Evolutionary conservation across 2,113 vertebrate species (phyloP).

Genomic region (Apodemus sylvaticus): DNA sequence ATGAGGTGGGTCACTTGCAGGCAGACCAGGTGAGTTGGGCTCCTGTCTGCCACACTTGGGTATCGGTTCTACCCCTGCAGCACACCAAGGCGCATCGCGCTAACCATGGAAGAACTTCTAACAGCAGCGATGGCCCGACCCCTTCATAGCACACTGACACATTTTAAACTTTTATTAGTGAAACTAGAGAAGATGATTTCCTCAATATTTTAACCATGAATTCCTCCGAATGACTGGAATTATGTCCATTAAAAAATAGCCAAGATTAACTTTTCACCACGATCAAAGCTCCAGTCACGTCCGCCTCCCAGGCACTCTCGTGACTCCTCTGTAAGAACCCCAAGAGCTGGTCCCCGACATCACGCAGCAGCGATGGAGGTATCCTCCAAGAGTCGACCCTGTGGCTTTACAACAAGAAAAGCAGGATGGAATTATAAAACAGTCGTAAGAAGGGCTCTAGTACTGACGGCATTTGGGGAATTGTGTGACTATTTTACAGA

Average conservation of each 20-base stretch:
- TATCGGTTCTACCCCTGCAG: slow-evolving; percentile 51
- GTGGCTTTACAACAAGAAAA: slow-evolving; percentile 88
- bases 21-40: neutral
- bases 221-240: slow-evolving; percentile 63
- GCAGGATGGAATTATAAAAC: neutral
- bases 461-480: neutral
- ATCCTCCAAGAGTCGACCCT: slow-evolving; percentile 92
- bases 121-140: slow-evolving; percentile 34
- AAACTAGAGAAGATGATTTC: slow-evolving; percentile 67
- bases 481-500: neutral
- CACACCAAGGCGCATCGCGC: slow-evolving; percentile 45
- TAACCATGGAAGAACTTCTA: slow-evolving; percentile 13
- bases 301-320: slow-evolving; percentile 9
- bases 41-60: slow-evolving; percentile 17
- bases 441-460: neutral
- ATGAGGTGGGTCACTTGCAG: neutral
- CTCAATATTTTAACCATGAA: slow-evolving; percentile 62
- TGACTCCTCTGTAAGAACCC: slow-evolving; percentile 45
- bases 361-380: slow-evolving; percentile 93
- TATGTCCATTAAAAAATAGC: slow-evolving; percentile 72
- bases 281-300: slow-evolving; percentile 71
- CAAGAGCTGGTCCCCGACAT: slow-evolving; percentile 55
- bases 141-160: slow-evolving; percentile 66
- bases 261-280: slow-evolving; percentile 68
- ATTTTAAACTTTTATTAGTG: slow-evolving; percentile 75